Conservation (phyloP, 2,888 invertebrate species). For the Campaea margaritaria region DNA sequence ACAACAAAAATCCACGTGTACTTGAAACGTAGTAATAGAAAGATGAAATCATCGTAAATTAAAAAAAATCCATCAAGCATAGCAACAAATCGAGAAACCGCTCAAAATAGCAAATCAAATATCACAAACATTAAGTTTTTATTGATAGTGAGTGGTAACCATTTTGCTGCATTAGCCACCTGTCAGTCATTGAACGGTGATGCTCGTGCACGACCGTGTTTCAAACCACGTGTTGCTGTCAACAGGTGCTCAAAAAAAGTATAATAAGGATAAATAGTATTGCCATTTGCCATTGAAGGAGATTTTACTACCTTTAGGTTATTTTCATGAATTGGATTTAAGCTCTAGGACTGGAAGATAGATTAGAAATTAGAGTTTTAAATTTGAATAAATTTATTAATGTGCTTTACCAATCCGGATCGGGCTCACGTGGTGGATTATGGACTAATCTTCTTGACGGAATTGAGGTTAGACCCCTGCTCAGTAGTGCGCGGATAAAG, state of each 20-base stretch:
- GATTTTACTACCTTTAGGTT: not conserved
- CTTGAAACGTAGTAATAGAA: too few species aligned
- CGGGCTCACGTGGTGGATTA: too few species aligned
- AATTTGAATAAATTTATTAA: too few species aligned
- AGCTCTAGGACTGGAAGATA: too few species aligned
- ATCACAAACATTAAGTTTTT: constrained; percentile 40
- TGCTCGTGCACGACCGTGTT: constrained; percentile 58
- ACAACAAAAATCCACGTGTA: too few species aligned
- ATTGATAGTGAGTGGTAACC: constrained; percentile 38
- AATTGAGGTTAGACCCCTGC: too few species aligned
- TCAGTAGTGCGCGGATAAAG: too few species aligned
- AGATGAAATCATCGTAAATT: too few species aligned
- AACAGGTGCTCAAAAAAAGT: constrained; percentile 53
- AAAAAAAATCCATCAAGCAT: not conserved
- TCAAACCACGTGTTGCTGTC: constrained; percentile 55
- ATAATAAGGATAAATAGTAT: constrained; percentile 1
- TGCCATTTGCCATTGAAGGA: not conserved
- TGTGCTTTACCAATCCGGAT: too few species aligned
- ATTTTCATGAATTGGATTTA: not conserved
- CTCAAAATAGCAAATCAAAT: constrained; percentile 27
- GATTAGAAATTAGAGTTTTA: too few species aligned
- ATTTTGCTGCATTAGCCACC: constrained; percentile 71
- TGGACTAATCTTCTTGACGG: too few species aligned
- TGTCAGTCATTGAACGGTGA: constrained; percentile 63
- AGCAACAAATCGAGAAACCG: constrained; percentile 15